A percentile compares a stretch with the other conserved stretches of the same genome.
These are phyloP conservation scores for Plectropomus leopardus DNA, from an alignment of 2,113 vertebrate species.

Conservation along the genomic window DNA sequence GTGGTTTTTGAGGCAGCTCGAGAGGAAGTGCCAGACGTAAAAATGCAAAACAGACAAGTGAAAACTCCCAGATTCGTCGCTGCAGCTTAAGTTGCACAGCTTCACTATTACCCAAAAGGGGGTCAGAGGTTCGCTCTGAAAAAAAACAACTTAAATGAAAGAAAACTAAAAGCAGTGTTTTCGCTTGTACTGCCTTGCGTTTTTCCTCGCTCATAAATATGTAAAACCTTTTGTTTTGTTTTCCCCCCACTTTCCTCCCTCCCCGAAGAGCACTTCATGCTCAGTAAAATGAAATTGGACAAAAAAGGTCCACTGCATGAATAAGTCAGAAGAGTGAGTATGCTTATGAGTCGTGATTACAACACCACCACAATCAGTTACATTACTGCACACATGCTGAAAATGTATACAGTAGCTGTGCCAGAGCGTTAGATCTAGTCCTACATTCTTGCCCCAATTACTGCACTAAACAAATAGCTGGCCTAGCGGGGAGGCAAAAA, in stretches of 20 bases:
- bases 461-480: slow-evolving; percentile 74
- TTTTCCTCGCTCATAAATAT: slow-evolving; percentile 81
- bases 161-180: slow-evolving; percentile 48
- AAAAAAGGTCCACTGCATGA: slow-evolving; percentile 74
- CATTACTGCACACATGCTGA: slow-evolving; percentile 17
- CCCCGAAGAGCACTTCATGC: slow-evolving; percentile 68
- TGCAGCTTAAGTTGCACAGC: slow-evolving; percentile 7
- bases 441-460: slow-evolving; percentile 81
- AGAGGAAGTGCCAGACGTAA: slow-evolving; percentile 24
- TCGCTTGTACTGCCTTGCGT: slow-evolving; percentile 33
- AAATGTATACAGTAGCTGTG: slow-evolving; percentile 36
- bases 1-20: slow-evolving; percentile 42
- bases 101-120: slow-evolving; percentile 28
- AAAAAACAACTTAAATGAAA: slow-evolving; percentile 20
- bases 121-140: slow-evolving; percentile 26
- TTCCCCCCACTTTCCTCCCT: slow-evolving; percentile 35
- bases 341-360: slow-evolving; percentile 48
- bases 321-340: slow-evolving; percentile 71
- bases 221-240: slow-evolving; percentile 77
- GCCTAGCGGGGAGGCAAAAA: slow-evolving; percentile 19
- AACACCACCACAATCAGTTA: slow-evolving; percentile 33
- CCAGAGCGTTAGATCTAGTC: slow-evolving; percentile 58
- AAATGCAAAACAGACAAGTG: slow-evolving; percentile 37
- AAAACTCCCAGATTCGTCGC: slow-evolving; percentile 23
- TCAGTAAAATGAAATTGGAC: slow-evolving; percentile 77